A percentile compares a stretch with the other conserved stretches of the same genome.
Conservation (phyloP, 2,113 vertebrate genomes). For the Typhlomys cinereus region DNA sequence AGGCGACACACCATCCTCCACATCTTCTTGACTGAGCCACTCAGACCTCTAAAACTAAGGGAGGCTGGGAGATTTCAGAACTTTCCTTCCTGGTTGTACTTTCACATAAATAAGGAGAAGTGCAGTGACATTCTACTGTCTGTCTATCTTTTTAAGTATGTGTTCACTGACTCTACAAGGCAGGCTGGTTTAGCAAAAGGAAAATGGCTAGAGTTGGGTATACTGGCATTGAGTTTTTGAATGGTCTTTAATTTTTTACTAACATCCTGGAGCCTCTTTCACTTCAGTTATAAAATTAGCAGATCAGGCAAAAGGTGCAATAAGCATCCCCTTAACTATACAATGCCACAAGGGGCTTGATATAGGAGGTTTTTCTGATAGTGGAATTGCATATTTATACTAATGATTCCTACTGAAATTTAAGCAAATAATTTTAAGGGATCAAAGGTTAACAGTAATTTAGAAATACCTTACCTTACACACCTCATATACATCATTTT, state of each 20-base stretch:
- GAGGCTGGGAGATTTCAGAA: not conserved
- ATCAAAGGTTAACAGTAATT: slow-evolving; percentile 55
- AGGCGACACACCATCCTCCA: not conserved
- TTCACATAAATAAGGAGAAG: not conserved
- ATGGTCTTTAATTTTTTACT: slow-evolving; percentile 36
- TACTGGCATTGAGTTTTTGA: not conserved
- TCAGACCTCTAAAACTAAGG: not conserved
- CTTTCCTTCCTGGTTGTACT: not conserved
- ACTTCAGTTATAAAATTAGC: not conserved
- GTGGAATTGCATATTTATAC: not conserved
- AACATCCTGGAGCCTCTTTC: not conserved
- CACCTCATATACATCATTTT: slow-evolving; percentile 24
- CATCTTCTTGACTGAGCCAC: not conserved
- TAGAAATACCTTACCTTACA: slow-evolving; percentile 31
- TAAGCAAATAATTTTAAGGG: slow-evolving; percentile 18
- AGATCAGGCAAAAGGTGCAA: not conserved
- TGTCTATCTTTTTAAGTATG: slow-evolving; percentile 21
- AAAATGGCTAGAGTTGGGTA: slow-evolving; percentile 10
- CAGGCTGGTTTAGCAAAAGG: not conserved
- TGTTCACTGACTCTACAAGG: not conserved
- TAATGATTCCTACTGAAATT: not conserved
- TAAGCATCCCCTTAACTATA: not conserved
- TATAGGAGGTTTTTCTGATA: not conserved
- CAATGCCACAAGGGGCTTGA: not conserved
- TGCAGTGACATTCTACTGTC: not conserved